Conservation (phyloP, 2,113 vertebrate species). For the Microtus pennsylvanicus region DNA sequence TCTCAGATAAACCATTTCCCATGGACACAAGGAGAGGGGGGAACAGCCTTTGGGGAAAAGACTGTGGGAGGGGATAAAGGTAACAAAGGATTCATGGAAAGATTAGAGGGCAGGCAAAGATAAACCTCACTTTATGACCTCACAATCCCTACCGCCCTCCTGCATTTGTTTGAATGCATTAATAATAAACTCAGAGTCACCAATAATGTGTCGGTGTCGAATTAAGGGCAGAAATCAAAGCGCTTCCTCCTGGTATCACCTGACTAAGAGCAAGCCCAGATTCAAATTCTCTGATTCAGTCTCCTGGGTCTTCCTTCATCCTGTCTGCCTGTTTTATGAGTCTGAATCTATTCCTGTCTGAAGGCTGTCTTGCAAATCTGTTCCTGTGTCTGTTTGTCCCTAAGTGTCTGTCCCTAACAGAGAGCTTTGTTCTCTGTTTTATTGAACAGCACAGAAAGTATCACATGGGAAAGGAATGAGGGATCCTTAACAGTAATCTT, state of each 20-base stretch:
- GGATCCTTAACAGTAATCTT: not conserved
- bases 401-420: not conserved
- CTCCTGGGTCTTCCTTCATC: not conserved
- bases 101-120: not conserved
- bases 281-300: not conserved
- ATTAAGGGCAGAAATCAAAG: not conserved
- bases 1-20: not conserved
- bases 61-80: not conserved
- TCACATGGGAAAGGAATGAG: not conserved
- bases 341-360: not conserved
- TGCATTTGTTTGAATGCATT: not conserved
- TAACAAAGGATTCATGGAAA: not conserved
- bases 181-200: not conserved
- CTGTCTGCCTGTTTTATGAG: not conserved
- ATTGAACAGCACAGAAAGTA: not conserved
- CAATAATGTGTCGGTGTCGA: not conserved
- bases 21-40: not conserved
- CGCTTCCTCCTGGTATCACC: not conserved
- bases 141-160: not conserved
- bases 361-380: not conserved
- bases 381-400: not conserved
- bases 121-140: not conserved
- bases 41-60: not conserved
- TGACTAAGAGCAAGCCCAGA: not conserved
- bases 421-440: not conserved